phyloP scores from a whole-genome alignment of 2,888 invertebrate genomes.

The Sarcophaga subvicina region DNA sequence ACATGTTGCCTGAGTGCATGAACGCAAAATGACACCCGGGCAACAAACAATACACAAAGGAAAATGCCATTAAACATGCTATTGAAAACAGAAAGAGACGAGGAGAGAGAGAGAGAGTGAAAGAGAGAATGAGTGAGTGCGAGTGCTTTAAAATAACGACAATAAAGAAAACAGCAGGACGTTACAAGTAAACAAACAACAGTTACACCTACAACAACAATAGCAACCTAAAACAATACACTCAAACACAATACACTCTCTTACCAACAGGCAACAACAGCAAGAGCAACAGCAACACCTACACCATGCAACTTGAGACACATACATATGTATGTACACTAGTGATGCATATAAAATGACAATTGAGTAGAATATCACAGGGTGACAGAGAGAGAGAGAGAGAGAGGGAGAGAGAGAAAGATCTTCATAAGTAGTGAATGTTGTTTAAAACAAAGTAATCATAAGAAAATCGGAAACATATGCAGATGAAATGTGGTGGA shows the following conservation, averaged over 20 bases:
- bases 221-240: not conserved
- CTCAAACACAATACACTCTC: too few species aligned
- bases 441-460: too few species aligned
- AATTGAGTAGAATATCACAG: not conserved
- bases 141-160: constrained; percentile 6
- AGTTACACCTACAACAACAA: constrained; percentile 5
- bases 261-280: not conserved
- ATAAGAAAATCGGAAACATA: too few species aligned
- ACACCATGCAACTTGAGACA: not conserved
- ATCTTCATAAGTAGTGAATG: too few species aligned
- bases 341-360: not conserved
- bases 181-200: not conserved
- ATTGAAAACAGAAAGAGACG: constrained; percentile 1
- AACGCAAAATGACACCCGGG: constrained; percentile 1
- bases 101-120: too few species aligned
- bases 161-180: constrained; percentile 2
- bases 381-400: not conserved
- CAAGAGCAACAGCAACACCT: not conserved
- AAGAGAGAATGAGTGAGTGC: too few species aligned
- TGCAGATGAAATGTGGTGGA: too few species aligned
- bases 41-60: not conserved
- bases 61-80: constrained; percentile 20
- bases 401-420: not conserved
- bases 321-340: not conserved
- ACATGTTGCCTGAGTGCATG: constrained; percentile 28